Base-by-base conservation (phyloP, 2,888 invertebrate genomes). In the Anaspis maculata region DNA sequence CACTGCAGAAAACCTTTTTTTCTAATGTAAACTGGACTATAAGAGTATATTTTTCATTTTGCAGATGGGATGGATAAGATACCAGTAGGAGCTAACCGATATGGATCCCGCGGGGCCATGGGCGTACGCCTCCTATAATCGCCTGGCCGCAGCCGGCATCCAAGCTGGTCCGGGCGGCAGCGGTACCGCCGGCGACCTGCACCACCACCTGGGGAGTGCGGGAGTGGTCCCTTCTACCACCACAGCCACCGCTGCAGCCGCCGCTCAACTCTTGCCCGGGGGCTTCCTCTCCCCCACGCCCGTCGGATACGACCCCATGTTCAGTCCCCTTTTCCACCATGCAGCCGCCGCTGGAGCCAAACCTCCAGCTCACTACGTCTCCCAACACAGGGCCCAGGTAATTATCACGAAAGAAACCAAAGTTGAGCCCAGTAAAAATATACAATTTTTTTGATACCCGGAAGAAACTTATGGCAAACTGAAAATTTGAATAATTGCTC, bases 31-130 rank as follows among this genome's bases (percentile, higher is more conserved):
- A n/a, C n/a, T n/a, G n/a, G n/a, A n/a, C n/a, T n/a, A n/a, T n/a
- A n/a, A n/a, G n/a, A n/a, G n/a, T n/a, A n/a, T n/a, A n/a, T n/a
- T n/a, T 42, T 25, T 45, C 24, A 41, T 46, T 27, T 56, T 53
- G 13, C 39, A 65, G 64, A 65, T 65, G 64, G 64, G 59, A 64
- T 65, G 64, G 63, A 57, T 54, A 55, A 50, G 54, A 52, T 45
- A 53, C 44, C 44, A 42, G 36, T 32, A 27, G 43, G 52, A 50
- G 44, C 36, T 39, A 25, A 31, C 41, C 51, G 49, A 43, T 49
- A 88, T 88, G 87, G 88, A 88, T 80, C 87, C 87, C 65, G 84
- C 83, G 67, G 85, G 84, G 71, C 85, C 87, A 72, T 88, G 88
- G 88, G 79, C 79, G 63, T 83, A 83, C 68, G 74, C 79, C 62